phyloP scores from a whole-genome alignment of 2,888 invertebrate genomes.

The Lissonota sp. region DNA sequence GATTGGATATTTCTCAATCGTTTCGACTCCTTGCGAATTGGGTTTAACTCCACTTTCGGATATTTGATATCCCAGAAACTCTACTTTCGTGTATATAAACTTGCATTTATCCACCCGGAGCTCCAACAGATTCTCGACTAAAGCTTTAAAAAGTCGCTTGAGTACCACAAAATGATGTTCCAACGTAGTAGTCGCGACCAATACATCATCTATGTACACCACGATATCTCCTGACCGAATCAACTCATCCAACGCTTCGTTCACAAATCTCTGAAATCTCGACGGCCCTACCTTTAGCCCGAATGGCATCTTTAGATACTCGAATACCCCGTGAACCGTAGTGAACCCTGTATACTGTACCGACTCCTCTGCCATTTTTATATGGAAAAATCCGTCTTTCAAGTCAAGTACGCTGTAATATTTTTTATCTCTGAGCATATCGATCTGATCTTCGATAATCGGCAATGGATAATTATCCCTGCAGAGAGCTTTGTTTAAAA shows the following conservation, averaged over 20 bases:
- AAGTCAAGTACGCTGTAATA: constrained; percentile 58
- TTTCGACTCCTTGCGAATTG: constrained; percentile 61
- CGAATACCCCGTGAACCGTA: constrained; percentile 59
- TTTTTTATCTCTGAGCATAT: constrained; percentile 40
- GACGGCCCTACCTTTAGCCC: constrained; percentile 41
- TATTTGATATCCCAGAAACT: constrained; percentile 69
- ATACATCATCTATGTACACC: constrained; percentile 57
- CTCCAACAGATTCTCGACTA: constrained; percentile 56
- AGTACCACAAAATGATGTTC: constrained; percentile 55
- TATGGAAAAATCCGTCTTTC: constrained; percentile 64
- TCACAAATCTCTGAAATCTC: constrained; percentile 46
- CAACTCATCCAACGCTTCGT: constrained; percentile 41
- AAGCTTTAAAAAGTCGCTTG: constrained; percentile 38
- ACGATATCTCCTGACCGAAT: constrained; percentile 53
- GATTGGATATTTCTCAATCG: constrained; percentile 70
- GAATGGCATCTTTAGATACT: constrained; percentile 60
- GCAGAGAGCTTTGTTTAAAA: constrained; percentile 33
- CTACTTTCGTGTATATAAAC: constrained; percentile 64
- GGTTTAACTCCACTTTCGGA: constrained; percentile 65
- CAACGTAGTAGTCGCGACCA: constrained; percentile 43
- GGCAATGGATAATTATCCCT: constrained; percentile 60
- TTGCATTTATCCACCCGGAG: constrained; percentile 65
- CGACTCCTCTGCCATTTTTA: constrained; percentile 53
- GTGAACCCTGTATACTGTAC: constrained; percentile 64
- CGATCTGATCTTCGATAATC: constrained; percentile 52